Conservation (phyloP, 2,888 invertebrate genomes). For the Amorpha juglandis region DNA sequence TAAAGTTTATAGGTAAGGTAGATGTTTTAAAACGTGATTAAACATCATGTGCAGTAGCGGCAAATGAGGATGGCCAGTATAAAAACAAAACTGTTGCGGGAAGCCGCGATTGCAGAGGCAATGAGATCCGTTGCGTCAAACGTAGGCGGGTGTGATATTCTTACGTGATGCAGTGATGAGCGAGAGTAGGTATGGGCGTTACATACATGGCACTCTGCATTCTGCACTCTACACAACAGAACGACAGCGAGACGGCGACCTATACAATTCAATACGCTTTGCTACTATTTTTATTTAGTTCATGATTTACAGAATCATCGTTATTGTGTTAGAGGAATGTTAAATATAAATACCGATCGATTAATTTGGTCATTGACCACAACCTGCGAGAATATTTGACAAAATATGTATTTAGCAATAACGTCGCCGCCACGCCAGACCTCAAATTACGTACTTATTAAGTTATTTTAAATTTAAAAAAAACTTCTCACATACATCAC, state of each 20-base stretch:
- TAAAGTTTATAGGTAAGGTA: neutral
- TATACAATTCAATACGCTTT: constrained; percentile 33
- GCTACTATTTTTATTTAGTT: neutral
- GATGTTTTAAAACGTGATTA: neutral
- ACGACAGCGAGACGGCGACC: neutral
- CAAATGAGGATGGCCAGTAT: constrained; percentile 50
- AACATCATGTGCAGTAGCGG: constrained; percentile 37
- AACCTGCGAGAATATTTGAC: neutral
- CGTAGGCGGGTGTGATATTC: constrained; percentile 33
- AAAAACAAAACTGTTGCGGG: constrained; percentile 46
- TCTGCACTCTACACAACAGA: constrained; percentile 32
- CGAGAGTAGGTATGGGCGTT: constrained; percentile 27
- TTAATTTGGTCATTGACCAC: neutral
- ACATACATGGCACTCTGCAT: no score
- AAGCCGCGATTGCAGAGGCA: constrained; percentile 48
- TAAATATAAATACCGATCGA: constrained; percentile 1
- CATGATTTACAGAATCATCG: neutral
- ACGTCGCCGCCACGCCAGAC: constrained; percentile 6
- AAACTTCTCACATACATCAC: neutral
- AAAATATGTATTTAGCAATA: neutral
- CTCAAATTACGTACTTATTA: neutral
- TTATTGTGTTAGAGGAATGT: neutral
- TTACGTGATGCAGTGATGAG: constrained; percentile 31
- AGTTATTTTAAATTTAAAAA: neutral
- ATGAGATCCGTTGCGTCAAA: constrained; percentile 54